Base-by-base conservation (phyloP, 2,888 invertebrate genomes). In the Anthoptus insignis region DNA sequence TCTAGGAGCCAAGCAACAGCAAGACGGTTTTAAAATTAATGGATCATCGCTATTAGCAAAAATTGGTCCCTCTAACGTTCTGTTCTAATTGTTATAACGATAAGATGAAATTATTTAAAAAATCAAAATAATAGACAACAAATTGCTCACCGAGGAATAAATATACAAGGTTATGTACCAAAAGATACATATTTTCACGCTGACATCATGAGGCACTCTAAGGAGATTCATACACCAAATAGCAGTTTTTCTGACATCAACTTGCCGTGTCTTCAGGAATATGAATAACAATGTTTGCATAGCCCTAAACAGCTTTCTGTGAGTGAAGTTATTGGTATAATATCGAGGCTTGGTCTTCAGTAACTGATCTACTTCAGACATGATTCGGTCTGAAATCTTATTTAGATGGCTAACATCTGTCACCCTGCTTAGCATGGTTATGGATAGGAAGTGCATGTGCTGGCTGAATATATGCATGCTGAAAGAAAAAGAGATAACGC, bases 271-370 rank as follows among this genome's bases (percentile, higher is more conserved):
- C 59, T 82, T 84, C 59, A 85, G 69, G 11, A 82, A 70, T 7
- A 88, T 79, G 11, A 86, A 73, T 19, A 90, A 70, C 42, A 89
- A 72, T 72, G 84, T 84, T 70, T 92, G 92, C n/a, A 93, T 49
- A 1, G 81, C 81, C 11, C 77, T 78, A 54, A 88, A 77, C 14
- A 93, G 69, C n/a, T 81, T 71, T 68, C 87, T 83, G 68, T 93
- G 93, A 0, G 80, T 68, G 22, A 86, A 82, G 0, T 91, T 91
- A 69, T 91, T 88, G 0, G 84, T 88, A 57, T 93, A 91, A 68
- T 93, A 93, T 49, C 93, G 81, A 60, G 81, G 83, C 71, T 89
- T 92, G 24, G 82, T 85, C 66, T 81, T 85, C 47, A 92, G 84
- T 11, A 78, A 71, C 3, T 80, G 76, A 53, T 88, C 83, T 3